Evolutionary conservation across 2,797 vertebrate species (phyloP), one percentile per base, ranked within the genome.

Genomic region (Emydoidea blandingii): DNA sequence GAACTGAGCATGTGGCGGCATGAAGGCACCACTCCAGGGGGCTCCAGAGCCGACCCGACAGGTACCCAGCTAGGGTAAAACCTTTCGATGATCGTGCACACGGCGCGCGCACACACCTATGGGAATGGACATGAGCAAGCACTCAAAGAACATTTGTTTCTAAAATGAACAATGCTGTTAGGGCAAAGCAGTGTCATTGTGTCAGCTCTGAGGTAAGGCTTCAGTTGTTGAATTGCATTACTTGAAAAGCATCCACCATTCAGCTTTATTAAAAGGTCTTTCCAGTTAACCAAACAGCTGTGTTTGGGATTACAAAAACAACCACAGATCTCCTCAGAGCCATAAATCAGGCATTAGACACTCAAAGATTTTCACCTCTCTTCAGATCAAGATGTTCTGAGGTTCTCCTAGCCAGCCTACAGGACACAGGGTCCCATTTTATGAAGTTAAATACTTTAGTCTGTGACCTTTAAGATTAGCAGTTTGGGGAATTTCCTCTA

Each of bases 301-400:
- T 94, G 89, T 96, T 96, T 93, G 89, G 95, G 96, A 96, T 95
- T 95, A 96, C 37, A 62, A 93, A 96, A 96, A 25, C 89, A 94
- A 95, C 83, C 93, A 91, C 88, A 97, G 96, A 92, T 95, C 95
- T 95, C 85, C 88, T 96, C 59, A 89, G 90, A 96, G 91, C 95
- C 89, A 94, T 97, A 96, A 96, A 95, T 92, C 85, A 89, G 81
- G 94, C 89, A 93, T 97, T 96, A 97, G 96, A 96, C 92, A 92
- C 83, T 89, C 86, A 96, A 96, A 97, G 93, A 95, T 93, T 95
- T 97, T 96, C 93, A 96, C 92, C 89, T 96, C 72, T 93, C 12
- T 85, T 96, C 90, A 94, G 27, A 68, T 89, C 29, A 87, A 94
- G 92, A 79, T 4, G 41, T 88, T 98, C 95, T 94, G 92, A 91